Evolutionary conservation across 2,888 invertebrate species (phyloP), one percentile per base, ranked within the genome.

Genomic region (Griposia aprilina): DNA sequence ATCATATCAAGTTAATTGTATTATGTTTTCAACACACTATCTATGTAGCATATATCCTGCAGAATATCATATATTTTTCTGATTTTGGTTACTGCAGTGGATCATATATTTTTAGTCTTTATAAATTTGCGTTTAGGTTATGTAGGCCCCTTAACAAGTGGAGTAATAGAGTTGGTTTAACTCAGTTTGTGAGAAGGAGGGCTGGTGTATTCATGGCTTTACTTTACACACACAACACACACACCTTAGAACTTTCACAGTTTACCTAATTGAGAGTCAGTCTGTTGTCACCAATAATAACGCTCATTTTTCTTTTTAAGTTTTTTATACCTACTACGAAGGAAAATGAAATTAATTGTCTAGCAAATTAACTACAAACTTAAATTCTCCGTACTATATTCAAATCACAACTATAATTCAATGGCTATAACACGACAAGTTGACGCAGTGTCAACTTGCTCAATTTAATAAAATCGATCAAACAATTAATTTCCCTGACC

Each of bases 151-250:
- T n/a, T n/a, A 65, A 73, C 65, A 80, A 70, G 63, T 67, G 26
- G 41, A 13, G 20, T 57, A 57, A 45, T 48, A 55, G 26, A 11
- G 2, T n/a, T 83, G 71, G 67, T 71, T 41, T 50, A 65, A 7
- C 8, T 20, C 1, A 20, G 17, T 17, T 50, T 23, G 13, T 10
- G 15, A 41, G 10, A 45, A 65, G 20, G 7, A 13, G 52, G n/a
- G 48, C 5, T 52, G 6, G 57, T 63, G 30, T 73, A 1, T 60
- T 69, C 45, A 7, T 17, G 7, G 0, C n/a, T n/a, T 63, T 65
- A 48, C 36, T 57, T n/a, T n/a, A n/a, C n/a, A n/a, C n/a, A n/a
- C n/a, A n/a, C n/a, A n/a, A n/a, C n/a, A n/a, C n/a, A n/a, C n/a
- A n/a, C n/a, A n/a, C n/a, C n/a, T n/a, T n/a, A n/a, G 23, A 50